A percentile compares a stretch with the other conserved stretches of the same genome.
phyloP scores from a whole-genome alignment of 2,888 invertebrate genomes.

The Automeris io region DNA sequence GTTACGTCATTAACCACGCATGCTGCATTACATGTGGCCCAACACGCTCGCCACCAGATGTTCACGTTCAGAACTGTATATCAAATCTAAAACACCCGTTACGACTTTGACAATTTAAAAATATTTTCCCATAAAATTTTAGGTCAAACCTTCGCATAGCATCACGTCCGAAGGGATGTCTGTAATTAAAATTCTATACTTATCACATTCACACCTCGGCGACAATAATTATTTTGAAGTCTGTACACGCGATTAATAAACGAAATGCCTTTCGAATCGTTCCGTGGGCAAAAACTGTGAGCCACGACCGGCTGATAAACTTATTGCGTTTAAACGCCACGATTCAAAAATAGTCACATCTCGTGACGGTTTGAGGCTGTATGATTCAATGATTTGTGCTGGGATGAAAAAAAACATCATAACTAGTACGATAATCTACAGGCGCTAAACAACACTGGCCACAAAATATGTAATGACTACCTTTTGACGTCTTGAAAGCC shows the following conservation, averaged over 20 bases:
- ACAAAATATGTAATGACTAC: constrained; percentile 75
- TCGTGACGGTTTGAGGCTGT: neutral
- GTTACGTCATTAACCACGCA: constrained; percentile 34
- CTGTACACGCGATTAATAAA: constrained; percentile 32
- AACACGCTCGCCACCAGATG: constrained; percentile 29
- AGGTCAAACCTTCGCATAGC: constrained; percentile 60
- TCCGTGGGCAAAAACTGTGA: constrained; percentile 26
- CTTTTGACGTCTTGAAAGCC: constrained; percentile 75
- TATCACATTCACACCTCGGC: constrained; percentile 52
- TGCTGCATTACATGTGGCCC: constrained; percentile 24
- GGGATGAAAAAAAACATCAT: constrained; percentile 38
- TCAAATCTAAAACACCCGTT: neutral
- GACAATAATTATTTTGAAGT: constrained; percentile 14
- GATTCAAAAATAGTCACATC: constrained; percentile 1
- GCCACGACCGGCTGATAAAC: constrained; percentile 11
- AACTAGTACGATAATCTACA: constrained; percentile 50
- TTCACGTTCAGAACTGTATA: neutral
- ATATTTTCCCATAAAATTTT: constrained; percentile 63
- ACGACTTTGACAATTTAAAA: constrained; percentile 16
- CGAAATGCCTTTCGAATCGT: constrained; percentile 25
- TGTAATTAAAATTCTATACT: constrained; percentile 63
- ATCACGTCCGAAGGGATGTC: constrained; percentile 56
- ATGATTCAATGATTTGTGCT: constrained; percentile 5
- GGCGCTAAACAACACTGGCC: constrained; percentile 63
- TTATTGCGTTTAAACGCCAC: constrained; percentile 9